These are phyloP conservation scores for Volucella inanis DNA, from an alignment of 2,888 invertebrate species.

Conservation along the genomic window DNA sequence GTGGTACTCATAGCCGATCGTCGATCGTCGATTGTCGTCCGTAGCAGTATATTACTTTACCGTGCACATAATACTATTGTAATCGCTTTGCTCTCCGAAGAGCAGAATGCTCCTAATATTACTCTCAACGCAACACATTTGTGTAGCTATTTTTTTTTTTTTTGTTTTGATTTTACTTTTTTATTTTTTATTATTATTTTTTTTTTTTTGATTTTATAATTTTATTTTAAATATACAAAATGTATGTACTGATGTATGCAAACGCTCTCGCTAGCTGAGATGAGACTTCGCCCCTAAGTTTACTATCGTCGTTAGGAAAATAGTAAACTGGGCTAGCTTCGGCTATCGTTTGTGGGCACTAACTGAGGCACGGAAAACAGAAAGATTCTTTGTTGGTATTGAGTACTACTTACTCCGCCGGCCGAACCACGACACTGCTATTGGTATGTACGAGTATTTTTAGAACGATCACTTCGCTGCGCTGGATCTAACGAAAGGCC, in stretches of 20 bases:
- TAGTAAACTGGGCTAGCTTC: slow-evolving; percentile 64
- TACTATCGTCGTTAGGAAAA: slow-evolving; percentile 57
- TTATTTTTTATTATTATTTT: slow-evolving; percentile 7
- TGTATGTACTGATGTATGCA: slow-evolving; percentile 4
- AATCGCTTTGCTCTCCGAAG: slow-evolving; percentile 58
- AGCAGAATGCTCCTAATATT: slow-evolving; percentile 37
- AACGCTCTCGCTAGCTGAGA: slow-evolving; percentile 2
- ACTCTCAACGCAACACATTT: background rate
- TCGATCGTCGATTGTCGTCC: slow-evolving; percentile 43
- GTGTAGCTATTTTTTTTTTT: slow-evolving; percentile 6
- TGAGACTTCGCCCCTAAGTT: slow-evolving; percentile 47
- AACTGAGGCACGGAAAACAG: slow-evolving; percentile 10
- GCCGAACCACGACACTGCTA: background rate
- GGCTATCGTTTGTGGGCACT: background rate
- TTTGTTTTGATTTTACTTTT: slow-evolving; percentile 23
- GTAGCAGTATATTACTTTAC: slow-evolving; percentile 66
- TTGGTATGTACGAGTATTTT: slow-evolving; percentile 50
- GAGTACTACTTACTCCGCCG: slow-evolving; percentile 23
- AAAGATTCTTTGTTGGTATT: slow-evolving; percentile 47
- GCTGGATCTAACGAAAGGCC: slow-evolving; percentile 38
- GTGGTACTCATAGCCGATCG: slow-evolving; percentile 36
- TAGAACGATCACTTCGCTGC: slow-evolving; percentile 57
- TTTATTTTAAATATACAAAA: slow-evolving; percentile 12
- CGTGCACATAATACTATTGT: slow-evolving; percentile 63
- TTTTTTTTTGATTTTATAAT: slow-evolving; percentile 23